Conservation (phyloP, 1,140 invertebrate species). For the Idris sp. region DNA sequence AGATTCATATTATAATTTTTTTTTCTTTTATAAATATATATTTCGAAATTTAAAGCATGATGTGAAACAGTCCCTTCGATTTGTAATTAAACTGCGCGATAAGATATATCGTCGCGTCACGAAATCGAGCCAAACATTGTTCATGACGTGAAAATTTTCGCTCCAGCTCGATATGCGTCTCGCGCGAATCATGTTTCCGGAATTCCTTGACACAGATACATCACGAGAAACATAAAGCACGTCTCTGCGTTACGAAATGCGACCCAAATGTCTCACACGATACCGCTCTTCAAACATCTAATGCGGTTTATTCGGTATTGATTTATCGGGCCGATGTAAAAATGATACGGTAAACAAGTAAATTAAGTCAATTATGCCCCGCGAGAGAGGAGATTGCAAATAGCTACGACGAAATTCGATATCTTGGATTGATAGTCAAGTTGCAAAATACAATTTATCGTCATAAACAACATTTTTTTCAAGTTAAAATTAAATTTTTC, state of each 20-base stretch:
- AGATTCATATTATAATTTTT: too few species aligned
- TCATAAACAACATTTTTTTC: too few species aligned
- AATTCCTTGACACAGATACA: constrained; percentile 62
- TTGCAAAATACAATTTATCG: too few species aligned
- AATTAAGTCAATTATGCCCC: constrained; percentile 46
- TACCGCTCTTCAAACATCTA: constrained; percentile 47
- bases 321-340: constrained; percentile 49
- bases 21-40: too few species aligned
- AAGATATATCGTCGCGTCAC: constrained; percentile 58
- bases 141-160: constrained; percentile 60
- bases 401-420: constrained; percentile 28
- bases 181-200: constrained; percentile 60
- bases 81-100: constrained; percentile 61
- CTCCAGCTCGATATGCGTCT: constrained; percentile 42
- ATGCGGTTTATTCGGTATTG: constrained; percentile 55
- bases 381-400: constrained; percentile 34
- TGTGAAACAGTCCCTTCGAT: too few species aligned
- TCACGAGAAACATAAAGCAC: constrained; percentile 58
- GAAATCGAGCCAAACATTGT: constrained; percentile 58
- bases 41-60: too few species aligned
- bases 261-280: constrained; percentile 59
- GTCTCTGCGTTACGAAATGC: constrained; percentile 53
- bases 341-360: constrained; percentile 55
- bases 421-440: constrained; percentile 15
- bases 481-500: too few species aligned